These are phyloP conservation scores for Lutjanus argentimaculatus DNA, from an alignment of 2,797 vertebrate genomes.

Conservation along the genomic window DNA sequence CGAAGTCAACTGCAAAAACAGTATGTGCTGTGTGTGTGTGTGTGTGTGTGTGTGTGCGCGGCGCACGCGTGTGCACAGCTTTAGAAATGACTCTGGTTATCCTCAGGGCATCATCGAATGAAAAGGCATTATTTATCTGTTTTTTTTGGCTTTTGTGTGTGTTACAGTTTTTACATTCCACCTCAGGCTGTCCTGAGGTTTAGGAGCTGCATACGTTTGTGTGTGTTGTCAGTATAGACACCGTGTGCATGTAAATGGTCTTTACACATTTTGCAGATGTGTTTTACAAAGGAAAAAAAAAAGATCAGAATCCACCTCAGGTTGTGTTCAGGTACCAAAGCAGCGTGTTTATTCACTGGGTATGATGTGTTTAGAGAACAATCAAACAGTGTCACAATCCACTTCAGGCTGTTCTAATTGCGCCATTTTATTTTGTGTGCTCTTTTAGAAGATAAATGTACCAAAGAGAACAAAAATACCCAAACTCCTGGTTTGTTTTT, in stretches of 20 bases:
- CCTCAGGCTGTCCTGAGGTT: slow-evolving; percentile 2
- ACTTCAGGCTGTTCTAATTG: background rate
- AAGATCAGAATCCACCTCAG: background rate
- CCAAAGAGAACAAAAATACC: background rate
- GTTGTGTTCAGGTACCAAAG: background rate
- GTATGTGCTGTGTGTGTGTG: slow-evolving; percentile 73
- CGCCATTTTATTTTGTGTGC: background rate
- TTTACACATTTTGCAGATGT: background rate
- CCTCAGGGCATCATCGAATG: background rate
- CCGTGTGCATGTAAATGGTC: background rate
- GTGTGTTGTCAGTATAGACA: background rate
- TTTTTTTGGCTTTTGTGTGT: background rate
- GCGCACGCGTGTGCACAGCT: background rate
- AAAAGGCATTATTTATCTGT: background rate
- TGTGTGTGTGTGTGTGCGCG: background rate
- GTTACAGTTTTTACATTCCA: background rate
- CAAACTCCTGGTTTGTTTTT: background rate
- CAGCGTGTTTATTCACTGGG: background rate
- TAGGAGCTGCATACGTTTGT: background rate
- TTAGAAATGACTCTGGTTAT: background rate
- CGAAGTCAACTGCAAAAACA: slow-evolving; percentile 92
- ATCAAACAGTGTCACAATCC: background rate
- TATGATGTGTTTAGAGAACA: background rate
- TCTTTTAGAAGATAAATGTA: background rate
- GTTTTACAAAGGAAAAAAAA: background rate